phyloP scores from a whole-genome alignment of 2,888 invertebrate species.

The Fragum sueziense region DNA sequence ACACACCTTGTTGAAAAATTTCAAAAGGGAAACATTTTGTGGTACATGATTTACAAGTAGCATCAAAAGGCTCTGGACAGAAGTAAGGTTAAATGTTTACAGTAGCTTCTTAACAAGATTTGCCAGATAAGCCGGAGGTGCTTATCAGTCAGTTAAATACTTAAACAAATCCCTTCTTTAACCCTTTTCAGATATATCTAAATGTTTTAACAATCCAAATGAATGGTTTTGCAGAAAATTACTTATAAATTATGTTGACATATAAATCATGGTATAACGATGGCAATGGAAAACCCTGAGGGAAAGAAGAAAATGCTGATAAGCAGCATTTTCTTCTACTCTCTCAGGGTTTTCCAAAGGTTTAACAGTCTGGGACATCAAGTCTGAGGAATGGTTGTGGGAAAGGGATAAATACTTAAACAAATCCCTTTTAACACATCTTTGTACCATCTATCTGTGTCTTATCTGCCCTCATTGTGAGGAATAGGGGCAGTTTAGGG shows the following conservation, averaged over 20 bases:
- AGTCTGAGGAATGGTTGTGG: too few species aligned
- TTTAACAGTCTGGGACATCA: too few species aligned
- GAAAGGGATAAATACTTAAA: neutral
- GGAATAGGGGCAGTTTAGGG: neutral
- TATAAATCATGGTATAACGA: too few species aligned
- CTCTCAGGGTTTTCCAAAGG: too few species aligned
- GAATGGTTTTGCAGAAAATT: too few species aligned
- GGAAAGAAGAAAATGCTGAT: too few species aligned
- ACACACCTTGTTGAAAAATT: too few species aligned
- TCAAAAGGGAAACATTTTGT: too few species aligned
- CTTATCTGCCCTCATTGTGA: neutral
- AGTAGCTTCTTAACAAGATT: neutral
- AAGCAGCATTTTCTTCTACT: too few species aligned
- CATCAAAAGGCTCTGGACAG: neutral
- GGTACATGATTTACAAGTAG: too few species aligned
- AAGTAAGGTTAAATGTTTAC: neutral
- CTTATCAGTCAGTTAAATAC: neutral
- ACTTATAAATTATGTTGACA: too few species aligned
- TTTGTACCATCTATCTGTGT: neutral
- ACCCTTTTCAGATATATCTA: neutral
- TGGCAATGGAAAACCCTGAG: too few species aligned
- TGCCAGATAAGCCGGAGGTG: neutral
- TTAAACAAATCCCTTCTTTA: neutral
- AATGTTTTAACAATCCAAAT: neutral
- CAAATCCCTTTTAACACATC: neutral